Conservation (phyloP, 1,140 invertebrate species). For the Drosophila ironensis region DNA sequence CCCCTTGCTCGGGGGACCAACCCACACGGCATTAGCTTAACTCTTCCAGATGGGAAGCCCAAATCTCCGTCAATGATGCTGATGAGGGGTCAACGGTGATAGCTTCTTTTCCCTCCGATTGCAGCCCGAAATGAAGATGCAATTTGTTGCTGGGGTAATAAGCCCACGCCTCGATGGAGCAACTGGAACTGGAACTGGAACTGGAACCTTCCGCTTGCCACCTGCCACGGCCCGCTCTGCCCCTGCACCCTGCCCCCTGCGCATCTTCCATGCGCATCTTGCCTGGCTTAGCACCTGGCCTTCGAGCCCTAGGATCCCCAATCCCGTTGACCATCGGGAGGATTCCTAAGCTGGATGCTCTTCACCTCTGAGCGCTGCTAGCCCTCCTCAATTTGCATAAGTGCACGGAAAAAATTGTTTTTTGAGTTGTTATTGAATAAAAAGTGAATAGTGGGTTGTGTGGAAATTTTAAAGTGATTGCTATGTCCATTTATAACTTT, state of each 20-base stretch:
- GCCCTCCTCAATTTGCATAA: slow-evolving; percentile 27
- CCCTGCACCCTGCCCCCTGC: no score
- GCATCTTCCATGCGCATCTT: no score
- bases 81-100: slow-evolving; percentile 38
- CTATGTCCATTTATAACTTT: no score
- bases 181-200: slow-evolving; percentile 52
- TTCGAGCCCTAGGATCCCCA: slow-evolving; percentile 49
- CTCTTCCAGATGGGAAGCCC: slow-evolving; percentile 14
- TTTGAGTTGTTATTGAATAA: no score
- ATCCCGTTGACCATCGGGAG: slow-evolving; percentile 14
- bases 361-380: neutral
- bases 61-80: neutral
- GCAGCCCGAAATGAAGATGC: slow-evolving; percentile 45
- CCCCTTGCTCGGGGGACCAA: no score
- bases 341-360: slow-evolving; percentile 56
- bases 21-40: slow-evolving; percentile 57
- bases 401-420: neutral
- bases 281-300: slow-evolving; percentile 62
- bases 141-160: slow-evolving; percentile 55
- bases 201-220: slow-evolving; percentile 35
- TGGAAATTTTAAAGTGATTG: no score
- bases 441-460: no score
- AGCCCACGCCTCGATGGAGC: slow-evolving; percentile 49
- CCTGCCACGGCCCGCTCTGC: neutral
- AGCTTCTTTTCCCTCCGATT: slow-evolving; percentile 17